A percentile compares a stretch with the other conserved stretches of the same genome.
phyloP scores from a whole-genome alignment of 2,113 vertebrate genomes.

The Thunnus thynnus region DNA sequence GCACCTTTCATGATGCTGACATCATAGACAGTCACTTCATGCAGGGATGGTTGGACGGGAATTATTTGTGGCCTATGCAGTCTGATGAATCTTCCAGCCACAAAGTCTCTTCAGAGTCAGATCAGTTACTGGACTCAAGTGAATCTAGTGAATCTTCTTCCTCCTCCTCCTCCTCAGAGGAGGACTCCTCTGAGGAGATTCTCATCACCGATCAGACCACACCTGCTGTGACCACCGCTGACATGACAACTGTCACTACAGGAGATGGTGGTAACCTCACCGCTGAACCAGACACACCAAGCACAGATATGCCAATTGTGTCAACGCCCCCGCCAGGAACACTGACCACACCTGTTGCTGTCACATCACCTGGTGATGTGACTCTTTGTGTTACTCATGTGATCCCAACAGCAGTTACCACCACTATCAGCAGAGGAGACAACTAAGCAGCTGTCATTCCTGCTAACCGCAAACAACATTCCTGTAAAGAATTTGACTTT shows the following conservation, averaged over 20 bases:
- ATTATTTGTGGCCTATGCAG: not conserved
- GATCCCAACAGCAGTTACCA: conserved; percentile 6
- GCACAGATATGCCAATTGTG: not conserved
- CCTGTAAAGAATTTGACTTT: not conserved
- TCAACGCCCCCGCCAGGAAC: not conserved
- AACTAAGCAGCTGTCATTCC: conserved; percentile 14
- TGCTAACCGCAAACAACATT: not conserved
- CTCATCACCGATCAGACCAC: not conserved
- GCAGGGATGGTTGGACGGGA: not conserved
- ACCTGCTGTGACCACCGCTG: not conserved
- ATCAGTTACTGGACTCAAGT: not conserved
- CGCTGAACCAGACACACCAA: not conserved
- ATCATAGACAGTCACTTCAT: not conserved
- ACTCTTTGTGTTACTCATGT: conserved; percentile 4
- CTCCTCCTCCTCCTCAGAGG: too few relatives aligned
- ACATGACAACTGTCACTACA: not conserved
- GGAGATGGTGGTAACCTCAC: not conserved
- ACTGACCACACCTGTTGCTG: not conserved
- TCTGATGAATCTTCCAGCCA: not conserved
- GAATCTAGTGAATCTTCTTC: conserved; percentile 9
- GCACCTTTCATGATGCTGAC: conserved; percentile 28
- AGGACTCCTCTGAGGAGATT: conserved; percentile 42
- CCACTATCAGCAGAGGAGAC: conserved; percentile 68
- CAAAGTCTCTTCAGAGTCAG: not conserved
- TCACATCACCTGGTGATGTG: not conserved